A percentile compares a stretch with the other conserved stretches of the same genome.
phyloP scores from a whole-genome alignment of 2,797 vertebrate genomes.

The Myioborus melanocephalus region DNA sequence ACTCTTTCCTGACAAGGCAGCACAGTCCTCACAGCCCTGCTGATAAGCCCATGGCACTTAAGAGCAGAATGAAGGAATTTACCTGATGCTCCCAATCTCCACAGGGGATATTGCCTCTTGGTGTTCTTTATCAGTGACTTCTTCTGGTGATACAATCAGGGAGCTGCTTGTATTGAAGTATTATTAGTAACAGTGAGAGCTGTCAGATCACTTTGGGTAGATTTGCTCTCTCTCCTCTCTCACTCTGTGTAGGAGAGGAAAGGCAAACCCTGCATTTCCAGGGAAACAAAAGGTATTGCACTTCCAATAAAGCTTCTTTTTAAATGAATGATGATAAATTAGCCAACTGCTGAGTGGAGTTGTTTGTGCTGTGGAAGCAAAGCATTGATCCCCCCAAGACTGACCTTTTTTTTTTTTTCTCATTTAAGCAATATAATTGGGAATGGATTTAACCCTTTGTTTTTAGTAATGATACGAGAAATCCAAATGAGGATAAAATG shows the following conservation, averaged over 20 bases:
- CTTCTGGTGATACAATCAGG: conserved; percentile 34
- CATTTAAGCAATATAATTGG: not conserved
- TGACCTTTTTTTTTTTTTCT: not conserved
- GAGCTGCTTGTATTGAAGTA: not conserved
- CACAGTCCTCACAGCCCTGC: not conserved
- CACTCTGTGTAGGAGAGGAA: not conserved
- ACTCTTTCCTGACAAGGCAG: not conserved
- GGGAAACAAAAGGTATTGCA: not conserved
- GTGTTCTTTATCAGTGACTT: conserved; percentile 43
- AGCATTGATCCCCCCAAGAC: not conserved
- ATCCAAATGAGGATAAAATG: not conserved
- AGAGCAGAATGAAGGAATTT: not conserved
- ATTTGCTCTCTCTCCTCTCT: not conserved
- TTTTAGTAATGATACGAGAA: not conserved
- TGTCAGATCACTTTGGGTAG: not conserved
- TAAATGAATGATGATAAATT: conserved; percentile 2
- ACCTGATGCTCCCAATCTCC: conserved; percentile 25
- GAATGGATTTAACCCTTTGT: conserved; percentile 4
- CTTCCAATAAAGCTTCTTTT: not conserved
- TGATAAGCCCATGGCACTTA: conserved; percentile 11
- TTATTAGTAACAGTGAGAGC: conserved; percentile 26
- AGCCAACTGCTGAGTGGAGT: not conserved
- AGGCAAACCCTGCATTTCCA: conserved; percentile 19
- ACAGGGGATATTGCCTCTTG: conserved; percentile 33
- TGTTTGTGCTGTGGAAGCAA: not conserved